These are phyloP conservation scores for Apostichopus californicus DNA, from an alignment of 35 echinoderm and acorn worm genomes.

Conservation along the genomic window DNA sequence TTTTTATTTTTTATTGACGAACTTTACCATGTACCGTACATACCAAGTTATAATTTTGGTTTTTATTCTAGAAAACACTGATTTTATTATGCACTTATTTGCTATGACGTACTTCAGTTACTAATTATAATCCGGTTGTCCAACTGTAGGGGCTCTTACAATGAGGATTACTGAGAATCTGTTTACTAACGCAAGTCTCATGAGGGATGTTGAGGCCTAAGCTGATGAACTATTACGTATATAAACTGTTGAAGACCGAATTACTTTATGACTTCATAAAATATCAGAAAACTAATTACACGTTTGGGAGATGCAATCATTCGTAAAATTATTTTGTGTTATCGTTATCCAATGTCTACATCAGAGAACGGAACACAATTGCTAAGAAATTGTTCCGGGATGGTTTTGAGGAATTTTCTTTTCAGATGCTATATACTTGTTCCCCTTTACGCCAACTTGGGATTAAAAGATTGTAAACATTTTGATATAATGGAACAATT, in stretches of 20 bases:
- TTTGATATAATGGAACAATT: background rate
- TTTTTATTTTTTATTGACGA: no score
- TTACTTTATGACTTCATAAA: constrained; percentile 3
- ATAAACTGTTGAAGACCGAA: background rate
- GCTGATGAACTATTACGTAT: background rate
- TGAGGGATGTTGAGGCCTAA: background rate
- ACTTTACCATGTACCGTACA: no score
- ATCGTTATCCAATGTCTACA: background rate
- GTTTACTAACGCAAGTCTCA: background rate
- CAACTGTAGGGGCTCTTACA: background rate
- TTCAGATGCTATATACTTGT: no score
- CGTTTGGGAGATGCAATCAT: constrained; percentile 2
- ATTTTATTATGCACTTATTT: no score
- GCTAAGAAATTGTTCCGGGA: background rate
- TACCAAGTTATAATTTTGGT: no score
- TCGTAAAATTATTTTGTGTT: background rate
- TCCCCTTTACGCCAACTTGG: background rate
- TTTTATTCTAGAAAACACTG: no score
- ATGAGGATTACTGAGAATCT: background rate
- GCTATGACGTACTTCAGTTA: background rate
- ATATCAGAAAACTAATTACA: constrained; percentile 2
- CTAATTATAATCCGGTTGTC: background rate
- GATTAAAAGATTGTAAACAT: background rate
- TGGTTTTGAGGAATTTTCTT: background rate
- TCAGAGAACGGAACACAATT: no score